A percentile compares a stretch with the other conserved stretches of the same genome.
Evolutionary conservation across 2,797 vertebrate genomes (phyloP).

Genomic region (Mormyrus proboscirostris): DNA sequence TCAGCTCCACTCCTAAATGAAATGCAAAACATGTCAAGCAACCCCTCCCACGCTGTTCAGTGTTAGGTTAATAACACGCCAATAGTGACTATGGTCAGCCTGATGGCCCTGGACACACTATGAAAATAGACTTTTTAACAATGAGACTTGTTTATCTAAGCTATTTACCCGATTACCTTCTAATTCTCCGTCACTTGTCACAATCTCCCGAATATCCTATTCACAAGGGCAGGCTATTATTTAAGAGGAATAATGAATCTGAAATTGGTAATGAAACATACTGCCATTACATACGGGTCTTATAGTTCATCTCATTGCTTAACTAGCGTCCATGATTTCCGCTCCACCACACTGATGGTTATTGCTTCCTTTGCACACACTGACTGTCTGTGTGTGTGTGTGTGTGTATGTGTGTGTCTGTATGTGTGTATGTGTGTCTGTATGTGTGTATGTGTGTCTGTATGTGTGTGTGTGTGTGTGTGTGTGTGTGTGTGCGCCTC

Average conservation of each 20-base stretch:
- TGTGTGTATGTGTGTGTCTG: background rate
- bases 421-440: background rate
- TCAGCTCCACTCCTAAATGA: background rate
- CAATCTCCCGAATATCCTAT: slow-evolving; percentile 52
- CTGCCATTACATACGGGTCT: slow-evolving; percentile 31
- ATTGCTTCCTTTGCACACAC: slow-evolving; percentile 76
- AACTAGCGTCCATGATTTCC: slow-evolving; percentile 22
- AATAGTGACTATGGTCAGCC: background rate
- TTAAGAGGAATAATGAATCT: slow-evolving; percentile 55
- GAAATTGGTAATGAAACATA: slow-evolving; percentile 53
- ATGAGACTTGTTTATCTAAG: slow-evolving; percentile 4
- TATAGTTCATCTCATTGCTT: slow-evolving; percentile 48
- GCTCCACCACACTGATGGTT: slow-evolving; percentile 58
- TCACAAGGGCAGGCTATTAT: slow-evolving; percentile 42
- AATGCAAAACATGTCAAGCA: slow-evolving; percentile 16
- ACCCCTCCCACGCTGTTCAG: slow-evolving; percentile 21
- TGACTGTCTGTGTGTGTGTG: too few species aligned
- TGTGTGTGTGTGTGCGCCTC: slow-evolving; percentile 17
- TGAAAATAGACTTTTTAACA: slow-evolving; percentile 25
- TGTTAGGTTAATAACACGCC: background rate
- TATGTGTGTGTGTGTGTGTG: slow-evolving; percentile 1
- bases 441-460: background rate
- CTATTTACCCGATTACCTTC: slow-evolving; percentile 13
- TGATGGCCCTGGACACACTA: slow-evolving; percentile 21
- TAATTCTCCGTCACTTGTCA: slow-evolving; percentile 32